These are phyloP conservation scores for Podilymbus podiceps DNA, from an alignment of 2,113 vertebrate species.

Conservation along the genomic window DNA sequence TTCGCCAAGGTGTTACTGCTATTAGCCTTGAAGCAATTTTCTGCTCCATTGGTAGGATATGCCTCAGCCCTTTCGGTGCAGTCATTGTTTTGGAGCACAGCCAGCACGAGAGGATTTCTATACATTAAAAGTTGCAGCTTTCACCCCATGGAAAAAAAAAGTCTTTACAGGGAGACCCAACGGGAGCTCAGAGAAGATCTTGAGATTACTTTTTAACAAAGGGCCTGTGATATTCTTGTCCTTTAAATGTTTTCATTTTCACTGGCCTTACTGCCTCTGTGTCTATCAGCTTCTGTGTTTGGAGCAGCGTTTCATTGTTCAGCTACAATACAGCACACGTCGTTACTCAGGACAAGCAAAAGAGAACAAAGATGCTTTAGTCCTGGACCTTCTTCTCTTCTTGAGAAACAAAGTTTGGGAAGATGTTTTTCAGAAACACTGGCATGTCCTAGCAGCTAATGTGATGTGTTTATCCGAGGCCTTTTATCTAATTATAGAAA, in stretches of 20 bases:
- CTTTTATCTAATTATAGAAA: neutral
- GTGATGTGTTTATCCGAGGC: neutral
- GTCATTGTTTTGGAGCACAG: slow-evolving; percentile 12
- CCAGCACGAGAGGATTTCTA: neutral
- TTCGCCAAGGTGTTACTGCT: slow-evolving; percentile 27
- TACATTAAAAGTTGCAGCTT: neutral
- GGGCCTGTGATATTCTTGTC: neutral
- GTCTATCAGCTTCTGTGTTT: neutral
- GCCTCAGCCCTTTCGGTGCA: slow-evolving; percentile 43
- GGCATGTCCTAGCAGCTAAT: neutral
- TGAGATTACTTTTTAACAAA: neutral
- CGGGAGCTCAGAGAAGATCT: neutral
- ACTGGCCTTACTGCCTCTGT: neutral
- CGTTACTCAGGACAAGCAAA: neutral
- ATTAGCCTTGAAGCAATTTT: slow-evolving; percentile 66
- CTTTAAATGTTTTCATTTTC: neutral
- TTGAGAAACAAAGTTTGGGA: neutral
- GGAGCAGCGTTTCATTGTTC: neutral
- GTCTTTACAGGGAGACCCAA: neutral
- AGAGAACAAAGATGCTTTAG: neutral
- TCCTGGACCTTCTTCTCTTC: neutral
- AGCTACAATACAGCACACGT: neutral
- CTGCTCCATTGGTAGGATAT: slow-evolving; percentile 56
- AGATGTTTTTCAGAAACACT: neutral
- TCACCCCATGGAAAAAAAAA: slow-evolving; percentile 40